Evolutionary conservation across 2,113 vertebrate species (phyloP).

Genomic region (Sebastes schlegelii): DNA sequence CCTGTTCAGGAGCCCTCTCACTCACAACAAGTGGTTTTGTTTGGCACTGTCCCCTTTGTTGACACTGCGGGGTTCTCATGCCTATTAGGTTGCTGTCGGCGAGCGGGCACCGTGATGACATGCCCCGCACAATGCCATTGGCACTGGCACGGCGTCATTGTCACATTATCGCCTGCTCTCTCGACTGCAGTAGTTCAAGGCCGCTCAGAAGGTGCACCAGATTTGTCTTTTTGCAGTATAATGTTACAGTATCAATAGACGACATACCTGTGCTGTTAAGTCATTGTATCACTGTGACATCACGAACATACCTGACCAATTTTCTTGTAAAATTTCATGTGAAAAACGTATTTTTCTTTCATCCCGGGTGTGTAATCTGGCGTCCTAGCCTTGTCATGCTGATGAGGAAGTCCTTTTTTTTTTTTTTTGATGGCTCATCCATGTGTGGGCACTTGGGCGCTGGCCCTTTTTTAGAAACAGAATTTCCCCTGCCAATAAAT

Average conservation of each 20-base stretch:
- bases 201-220: not conserved
- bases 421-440: slow-evolving; percentile 43
- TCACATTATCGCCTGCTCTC: slow-evolving; percentile 26
- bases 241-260: not conserved
- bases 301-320: not conserved
- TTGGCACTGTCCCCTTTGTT: slow-evolving; percentile 66
- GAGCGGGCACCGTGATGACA: slow-evolving; percentile 39
- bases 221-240: not conserved
- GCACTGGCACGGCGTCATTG: slow-evolving; percentile 18
- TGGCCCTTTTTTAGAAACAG: slow-evolving; percentile 20
- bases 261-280: not conserved
- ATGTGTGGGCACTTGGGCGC: slow-evolving; percentile 15
- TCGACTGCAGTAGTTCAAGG: not conserved
- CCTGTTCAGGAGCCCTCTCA: slow-evolving; percentile 45
- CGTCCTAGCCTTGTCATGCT: slow-evolving; percentile 39
- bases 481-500: slow-evolving; percentile 43
- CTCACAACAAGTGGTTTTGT: slow-evolving; percentile 62
- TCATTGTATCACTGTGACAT: not conserved
- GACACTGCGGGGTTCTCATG: slow-evolving; percentile 64
- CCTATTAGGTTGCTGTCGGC: slow-evolving; percentile 63
- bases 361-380: not conserved
- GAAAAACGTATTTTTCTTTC: not conserved
- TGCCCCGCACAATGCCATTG: slow-evolving; percentile 19
- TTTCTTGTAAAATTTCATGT: not conserved
- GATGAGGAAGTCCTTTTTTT: slow-evolving; percentile 50